Base-by-base conservation (phyloP, 1,140 invertebrate species). In the Drosophila virilis region DNA sequence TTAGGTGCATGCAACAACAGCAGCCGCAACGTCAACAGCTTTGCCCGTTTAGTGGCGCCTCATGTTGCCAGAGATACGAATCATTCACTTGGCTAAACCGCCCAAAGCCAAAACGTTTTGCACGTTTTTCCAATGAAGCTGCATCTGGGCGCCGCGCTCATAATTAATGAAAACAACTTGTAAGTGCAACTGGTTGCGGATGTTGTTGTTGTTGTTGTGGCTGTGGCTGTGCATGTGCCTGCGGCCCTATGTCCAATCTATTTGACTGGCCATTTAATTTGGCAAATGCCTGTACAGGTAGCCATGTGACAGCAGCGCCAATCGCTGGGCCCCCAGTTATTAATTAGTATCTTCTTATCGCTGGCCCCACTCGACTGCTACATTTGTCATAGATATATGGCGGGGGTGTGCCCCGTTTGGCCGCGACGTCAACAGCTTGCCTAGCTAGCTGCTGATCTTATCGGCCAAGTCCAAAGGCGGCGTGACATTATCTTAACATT, bases 331-430 rank as follows among this genome's bases (percentile, higher is more conserved):
- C 48, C 54, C 59, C 68, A 40, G 65, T 86, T 86, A 86, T 88
- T 86, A 86, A 86, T 86, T 86, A 89, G 84, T 86, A 86, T 83
- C 83, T 86, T 79, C 84, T 86, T 86, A 88, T 86, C 83, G 60
- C 40, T 57, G 66, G 78, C 67, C 74, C 71, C 67, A 78, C 76
- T 88, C 76, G 61, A 88, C 68, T 68, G 57, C 35, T 54, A 79
- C 83, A 88, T 88, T 86, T 86, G 83, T 86, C 83, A 86, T 83
- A 86, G 79, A 86, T 88, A 77, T 69, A 86, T 88, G 76, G 62
- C 65, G 67, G 58, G 83, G 83, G 79, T 67, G 80, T 80, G 80
- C 62, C 74, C 13, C 51, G n/a, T 37, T 35, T 43, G 13, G 28
- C 42, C 15, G 28, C 38, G 54, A 79, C 55, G 55, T 66, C 73